These are phyloP conservation scores for Hylyphantes graminicola DNA, from an alignment of 1,140 invertebrate species.

Conservation along the genomic window DNA sequence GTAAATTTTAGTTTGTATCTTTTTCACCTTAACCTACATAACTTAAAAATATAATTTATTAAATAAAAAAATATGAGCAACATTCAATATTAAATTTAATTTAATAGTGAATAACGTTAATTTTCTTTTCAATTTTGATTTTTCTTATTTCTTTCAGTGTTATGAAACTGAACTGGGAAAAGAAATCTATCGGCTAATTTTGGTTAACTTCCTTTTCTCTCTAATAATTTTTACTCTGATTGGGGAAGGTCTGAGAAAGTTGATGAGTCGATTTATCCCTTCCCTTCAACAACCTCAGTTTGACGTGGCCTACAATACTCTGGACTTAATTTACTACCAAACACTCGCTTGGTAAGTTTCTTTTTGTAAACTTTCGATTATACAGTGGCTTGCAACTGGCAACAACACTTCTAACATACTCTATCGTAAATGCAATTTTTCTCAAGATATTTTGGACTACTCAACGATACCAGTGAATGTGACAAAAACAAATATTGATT, in stretches of 20 bases:
- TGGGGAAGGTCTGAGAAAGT: slow-evolving; percentile 22
- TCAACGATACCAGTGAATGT: too few relatives aligned
- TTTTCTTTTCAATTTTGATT: not conserved
- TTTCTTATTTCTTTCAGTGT: slow-evolving; percentile 31
- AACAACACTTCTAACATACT: not conserved
- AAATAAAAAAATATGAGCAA: too few relatives aligned
- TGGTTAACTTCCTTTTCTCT: slow-evolving; percentile 44
- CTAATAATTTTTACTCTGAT: slow-evolving; percentile 28
- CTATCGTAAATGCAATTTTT: not conserved
- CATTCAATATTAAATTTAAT: too few relatives aligned
- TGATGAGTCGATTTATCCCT: slow-evolving; percentile 1
- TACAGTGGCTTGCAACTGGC: not conserved
- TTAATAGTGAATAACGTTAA: not conserved
- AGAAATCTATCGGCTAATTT: slow-evolving; percentile 50
- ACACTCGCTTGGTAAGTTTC: slow-evolving; percentile 50
- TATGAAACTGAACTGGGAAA: slow-evolving; percentile 48
- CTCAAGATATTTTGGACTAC: not conserved
- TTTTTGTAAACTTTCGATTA: not conserved
- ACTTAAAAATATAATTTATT: too few relatives aligned
- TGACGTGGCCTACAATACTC: slow-evolving; percentile 53
- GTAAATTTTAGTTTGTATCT: not conserved
- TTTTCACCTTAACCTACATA: not conserved
- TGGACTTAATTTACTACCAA: slow-evolving; percentile 54
- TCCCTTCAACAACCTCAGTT: slow-evolving; percentile 16
- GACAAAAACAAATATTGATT: too few relatives aligned